Evolutionary conservation across 2,888 invertebrate genomes (phyloP), one percentile per base, ranked within the genome.

Genomic region (Leptinotarsa peninsularis): DNA sequence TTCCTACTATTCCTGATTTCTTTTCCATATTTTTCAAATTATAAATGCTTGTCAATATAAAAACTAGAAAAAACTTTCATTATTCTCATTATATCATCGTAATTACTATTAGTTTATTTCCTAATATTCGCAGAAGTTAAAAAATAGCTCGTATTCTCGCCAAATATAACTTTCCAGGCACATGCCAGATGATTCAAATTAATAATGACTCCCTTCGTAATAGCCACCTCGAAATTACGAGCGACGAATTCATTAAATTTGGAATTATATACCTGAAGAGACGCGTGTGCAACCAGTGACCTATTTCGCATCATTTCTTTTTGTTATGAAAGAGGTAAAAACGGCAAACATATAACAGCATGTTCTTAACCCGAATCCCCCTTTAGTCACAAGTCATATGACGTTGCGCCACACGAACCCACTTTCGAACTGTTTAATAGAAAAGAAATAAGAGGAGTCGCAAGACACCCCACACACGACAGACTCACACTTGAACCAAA

Each of bases 221-320:
- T 71, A 67, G 52, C 75, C 72, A 71, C 27, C 13, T 15, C 4
- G 27, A 58, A 23, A 72, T 72, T 68, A 75, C 72, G 63, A 63
- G 18, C 75, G 60, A 43, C 43, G 66, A 72, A 75, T 72, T 66
- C 72, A 49, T 74, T 75, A 74, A 73, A 78, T 79, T 76, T 74
- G 67, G 74, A 78, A 79, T 78, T 79, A 76, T 74, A 77, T 78
- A 78, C 80, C 78, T 79, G 78, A 72, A 74, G 69, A 67, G 71
- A 60, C 78, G 78, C 75, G 79, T 76, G 78, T 79, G 79, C 75
- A 79, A 79, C 81, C 79, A 79, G 78, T 80, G 81, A 81, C 82
- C 82, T 79, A 81, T 80, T 81, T 80, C 75, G 72, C 71, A 63
- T 76, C 72, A 52, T 78, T 78, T 76, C 76, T 79, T 81, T 80